Percentiles rank a stretch among this genome's conserved stretches.
Evolutionary conservation across 2,888 invertebrate species (phyloP).

Genomic region (Petrophora chlorosata): DNA sequence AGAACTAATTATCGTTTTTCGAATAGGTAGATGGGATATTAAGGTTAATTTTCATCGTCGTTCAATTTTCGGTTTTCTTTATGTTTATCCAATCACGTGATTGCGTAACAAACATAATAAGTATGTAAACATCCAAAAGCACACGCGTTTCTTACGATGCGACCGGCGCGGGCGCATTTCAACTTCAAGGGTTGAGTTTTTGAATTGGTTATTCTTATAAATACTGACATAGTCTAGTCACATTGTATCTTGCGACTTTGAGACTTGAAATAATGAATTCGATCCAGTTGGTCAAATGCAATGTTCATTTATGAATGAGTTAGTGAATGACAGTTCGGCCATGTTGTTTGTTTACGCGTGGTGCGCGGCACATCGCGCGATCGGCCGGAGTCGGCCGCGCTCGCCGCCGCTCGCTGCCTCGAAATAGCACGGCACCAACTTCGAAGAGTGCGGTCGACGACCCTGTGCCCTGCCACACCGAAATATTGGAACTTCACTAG

Average conservation of each 20-base stretch:
- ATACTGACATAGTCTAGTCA: not conserved
- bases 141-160: not conserved
- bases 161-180: too few species aligned
- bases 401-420: conserved; percentile 69
- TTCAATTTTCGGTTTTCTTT: too few species aligned
- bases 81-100: too few species aligned
- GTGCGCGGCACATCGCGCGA: conserved; percentile 63
- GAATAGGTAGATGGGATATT: too few species aligned
- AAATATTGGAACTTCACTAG: conserved; percentile 75
- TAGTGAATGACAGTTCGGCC: conserved; percentile 81
- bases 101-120: too few species aligned
- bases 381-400: conserved; percentile 66
- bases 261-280: conserved; percentile 55
- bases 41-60: too few species aligned
- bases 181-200: too few species aligned
- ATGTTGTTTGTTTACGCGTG: conserved; percentile 80
- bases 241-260: not conserved
- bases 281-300: conserved; percentile 72
- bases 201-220: not conserved
- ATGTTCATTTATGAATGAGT: conserved; percentile 80
- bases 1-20: too few species aligned
- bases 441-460: conserved; percentile 77
- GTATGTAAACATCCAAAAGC: too few species aligned
- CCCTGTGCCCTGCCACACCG: conserved; percentile 75
- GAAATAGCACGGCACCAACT: conserved; percentile 79